Evolutionary conservation across 2,113 vertebrate species (phyloP), one percentile per base, ranked within the genome.

Genomic region (Sylvietta virens): DNA sequence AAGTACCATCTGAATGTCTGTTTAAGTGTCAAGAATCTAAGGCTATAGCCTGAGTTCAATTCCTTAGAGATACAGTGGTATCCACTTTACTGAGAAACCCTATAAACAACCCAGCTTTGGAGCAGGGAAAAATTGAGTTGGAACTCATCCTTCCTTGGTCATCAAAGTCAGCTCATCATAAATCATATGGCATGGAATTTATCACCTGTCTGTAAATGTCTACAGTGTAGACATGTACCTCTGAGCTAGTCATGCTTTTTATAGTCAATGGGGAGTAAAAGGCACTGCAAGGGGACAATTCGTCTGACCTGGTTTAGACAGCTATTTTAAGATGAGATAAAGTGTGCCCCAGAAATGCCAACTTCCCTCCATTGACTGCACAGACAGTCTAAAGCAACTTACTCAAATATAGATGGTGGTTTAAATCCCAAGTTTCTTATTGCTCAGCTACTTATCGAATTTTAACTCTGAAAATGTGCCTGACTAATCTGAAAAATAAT

Each of bases 261-360:
- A 54, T 79, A 76, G 88, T 80, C 74, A 82, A 13, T 69, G 15
- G 45, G 58, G 58, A 90, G 62, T 88, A 90, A 90, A 94, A 93
- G 70, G n/a, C 61, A 40, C 24, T 80, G 50, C 70, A 93, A 93
- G 61, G 61, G 85, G 79, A 80, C 71, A 65, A 45, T 88, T 92
- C 0, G 0, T 77, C 85, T 90, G 85, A 86, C 58, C 82, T 82
- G 62, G 54, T 93, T 90, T 57, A 82, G 85, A 80, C 57, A 66
- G 65, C 70, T 94, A 88, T 94, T 95, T 94, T 93, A 72, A 72
- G 81, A 92, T 69, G 54, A 95, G 65, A 82, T 81, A 90, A 87
- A 91, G 51, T 57, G n/a, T 90, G 69, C 69, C 50, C 78, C 74
- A 85, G 85, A 93, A 94, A 88, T 61, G 79, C 62, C 81, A 90